Conservation (phyloP, 2,797 vertebrate genomes). For the Serranus cabrilla region DNA sequence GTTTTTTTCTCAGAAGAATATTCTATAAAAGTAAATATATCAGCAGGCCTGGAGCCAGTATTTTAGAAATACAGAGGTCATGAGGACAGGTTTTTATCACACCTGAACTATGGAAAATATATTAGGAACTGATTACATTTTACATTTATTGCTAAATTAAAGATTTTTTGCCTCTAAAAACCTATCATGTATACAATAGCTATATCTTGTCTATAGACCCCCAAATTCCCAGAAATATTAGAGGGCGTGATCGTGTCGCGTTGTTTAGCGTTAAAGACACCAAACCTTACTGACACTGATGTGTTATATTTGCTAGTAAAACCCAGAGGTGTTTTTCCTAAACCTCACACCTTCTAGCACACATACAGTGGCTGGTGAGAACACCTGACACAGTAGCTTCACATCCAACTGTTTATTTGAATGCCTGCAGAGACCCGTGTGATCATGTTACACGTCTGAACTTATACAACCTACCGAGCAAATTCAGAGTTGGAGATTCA, state of each 20-base stretch:
- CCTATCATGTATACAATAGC: too few species aligned
- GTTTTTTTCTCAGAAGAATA: neutral
- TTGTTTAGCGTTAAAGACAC: neutral
- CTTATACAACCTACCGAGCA: slow-evolving; percentile 47
- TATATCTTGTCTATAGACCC: too few species aligned
- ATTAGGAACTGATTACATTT: too few species aligned
- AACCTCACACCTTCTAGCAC: slow-evolving; percentile 7
- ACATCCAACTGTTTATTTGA: slow-evolving; percentile 42
- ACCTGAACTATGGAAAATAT: too few species aligned
- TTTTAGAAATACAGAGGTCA: neutral
- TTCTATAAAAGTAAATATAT: neutral
- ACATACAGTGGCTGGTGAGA: slow-evolving; percentile 3
- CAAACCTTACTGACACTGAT: slow-evolving; percentile 8
- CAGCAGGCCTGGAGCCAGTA: neutral
- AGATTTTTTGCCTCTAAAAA: too few species aligned
- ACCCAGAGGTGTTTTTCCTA: slow-evolving; percentile 18
- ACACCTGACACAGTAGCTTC: slow-evolving; percentile 37
- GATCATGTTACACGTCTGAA: slow-evolving; percentile 65
- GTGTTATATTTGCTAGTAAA: slow-evolving; percentile 22
- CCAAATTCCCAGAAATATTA: too few species aligned
- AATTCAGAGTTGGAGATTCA: slow-evolving; percentile 26
- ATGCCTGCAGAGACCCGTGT: slow-evolving; percentile 35
- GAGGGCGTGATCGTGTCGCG: too few species aligned
- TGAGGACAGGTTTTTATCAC: neutral
- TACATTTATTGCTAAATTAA: too few species aligned